Percentiles rank a stretch among this genome's conserved stretches.
Evolutionary conservation across 2,888 invertebrate species (phyloP).

Genomic region (Danaus chrysippus): DNA sequence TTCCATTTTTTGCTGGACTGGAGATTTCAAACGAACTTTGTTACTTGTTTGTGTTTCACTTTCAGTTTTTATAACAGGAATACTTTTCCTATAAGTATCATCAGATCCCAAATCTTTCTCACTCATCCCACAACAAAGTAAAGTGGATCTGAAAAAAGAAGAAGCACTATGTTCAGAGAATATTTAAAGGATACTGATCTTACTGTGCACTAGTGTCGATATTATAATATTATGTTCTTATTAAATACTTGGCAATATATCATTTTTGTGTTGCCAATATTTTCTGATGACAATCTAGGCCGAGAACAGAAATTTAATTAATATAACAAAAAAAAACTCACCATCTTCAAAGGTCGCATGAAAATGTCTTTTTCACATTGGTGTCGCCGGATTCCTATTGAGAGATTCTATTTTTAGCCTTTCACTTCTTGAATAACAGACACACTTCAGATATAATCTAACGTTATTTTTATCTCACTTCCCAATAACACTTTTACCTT

Average conservation of each 20-base stretch:
- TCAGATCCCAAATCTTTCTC: conserved; percentile 45
- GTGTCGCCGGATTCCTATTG: conserved; percentile 65
- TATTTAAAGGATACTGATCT: conserved; percentile 16
- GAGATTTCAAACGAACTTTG: conserved; percentile 47
- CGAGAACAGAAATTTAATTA: conserved; percentile 41
- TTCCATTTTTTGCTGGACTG: conserved; percentile 48
- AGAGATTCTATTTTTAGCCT: conserved; percentile 72
- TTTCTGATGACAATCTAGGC: conserved; percentile 48
- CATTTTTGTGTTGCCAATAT: conserved; percentile 60
- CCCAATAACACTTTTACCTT: conserved; percentile 10
- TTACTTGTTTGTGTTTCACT: conserved; percentile 58
- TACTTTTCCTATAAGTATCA: conserved; percentile 45
- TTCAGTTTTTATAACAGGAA: conserved; percentile 57
- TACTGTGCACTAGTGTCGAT: conserved; percentile 5
- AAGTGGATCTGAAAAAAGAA: conserved; percentile 49
- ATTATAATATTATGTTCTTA: conserved; percentile 13
- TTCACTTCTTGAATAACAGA: conserved; percentile 51
- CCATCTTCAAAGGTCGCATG: conserved; percentile 49
- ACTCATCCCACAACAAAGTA: conserved; percentile 51
- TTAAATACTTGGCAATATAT: conserved; percentile 52
- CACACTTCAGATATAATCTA: conserved; percentile 40
- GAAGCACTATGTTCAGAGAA: conserved; percentile 30
- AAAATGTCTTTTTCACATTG: conserved; percentile 54
- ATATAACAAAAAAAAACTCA: conserved; percentile 51
- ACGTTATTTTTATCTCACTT: conserved; percentile 23